Evolutionary conservation across 2,113 vertebrate species (phyloP), one percentile per base, ranked within the genome.

Genomic region (Macrotis lagotis): DNA sequence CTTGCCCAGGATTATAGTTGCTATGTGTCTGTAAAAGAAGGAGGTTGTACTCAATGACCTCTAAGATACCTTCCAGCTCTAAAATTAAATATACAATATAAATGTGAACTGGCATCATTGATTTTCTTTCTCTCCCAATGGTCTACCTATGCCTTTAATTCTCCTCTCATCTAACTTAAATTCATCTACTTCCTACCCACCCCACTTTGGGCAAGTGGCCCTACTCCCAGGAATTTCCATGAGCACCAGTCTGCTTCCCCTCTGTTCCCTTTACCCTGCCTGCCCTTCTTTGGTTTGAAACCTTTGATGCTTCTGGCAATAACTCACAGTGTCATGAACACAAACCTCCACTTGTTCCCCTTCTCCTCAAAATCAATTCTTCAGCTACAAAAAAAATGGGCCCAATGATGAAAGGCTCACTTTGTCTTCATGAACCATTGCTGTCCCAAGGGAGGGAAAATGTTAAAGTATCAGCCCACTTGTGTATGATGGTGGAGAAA

Each of bases 281-380:
- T 10, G 8, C 25, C 25, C 31, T 22, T 47, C 49, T 50, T 89
- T 48, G 31, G 91, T 66, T 89, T 48, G 10, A 94, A 91, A 50
- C n/a, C 91, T 95, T 95, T 95, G 93, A 94, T 66, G 92, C 92
- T 92, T 91, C 50, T 0, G 0, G 51, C 89, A 93, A 83, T 93
- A 51, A 93, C 66, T 94, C n/a, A 44, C 91, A 95, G 48, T 53
- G 26, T 16, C 74, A 91, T 88, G 25, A 96, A 96, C 44, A 97
- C 95, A 97, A 97, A 97, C 95, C 91, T 52, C 90, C 14, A 19
- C 93, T 98, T 96, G 94, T 96, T 97, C 90, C 49, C 31, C 25
- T 89, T 92, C 92, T 93, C 90, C 96, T 83, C 51, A 94, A 92
- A 96, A 89, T 93, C 89, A 95, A 59, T 92, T 50, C 93, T 96